Base-by-base conservation (phyloP, 2,888 invertebrate genomes). In the Phania funesta region DNA sequence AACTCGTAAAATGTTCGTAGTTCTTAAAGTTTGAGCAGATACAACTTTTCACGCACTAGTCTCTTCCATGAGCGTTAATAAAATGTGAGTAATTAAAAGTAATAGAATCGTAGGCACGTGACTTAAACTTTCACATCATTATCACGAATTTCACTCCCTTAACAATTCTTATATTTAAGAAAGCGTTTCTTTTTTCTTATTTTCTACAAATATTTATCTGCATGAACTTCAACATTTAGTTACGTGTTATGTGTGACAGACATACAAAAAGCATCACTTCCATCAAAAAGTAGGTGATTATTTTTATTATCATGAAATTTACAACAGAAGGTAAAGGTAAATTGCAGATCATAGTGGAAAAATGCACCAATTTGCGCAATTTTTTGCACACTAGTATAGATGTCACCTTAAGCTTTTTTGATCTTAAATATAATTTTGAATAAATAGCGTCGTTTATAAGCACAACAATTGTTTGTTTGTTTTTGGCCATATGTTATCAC, bases 171-270 rank as follows among this genome's bases (percentile, higher is more conserved):
- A 46, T 0, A n/a, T n/a, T 22, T 41, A 32, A 41, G 29, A 7
- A 76, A 18, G n/a, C 48, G 18, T 64, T 18, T 29, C n/a, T n/a
- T 46, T 41, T n/a, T 38, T 9, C 16, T 46, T 18, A 1, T 44
- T 29, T 64, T 64, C 24, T 22, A 18, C 48, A 74, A 77, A 64
- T 73, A 64, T 82, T 82, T 82, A 74, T 82, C 52, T 11, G 60
- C 81, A 80, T 83, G 84, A 85, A 85, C 84, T 83, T 80, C 71
- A 80, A 84, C 84, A 82, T 84, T 83, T 78, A 67, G 85, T 80
- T 84, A 84, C 84, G 84, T 85, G 85, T 84, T 84, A 82, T 86
- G 87, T 89, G 89, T 89, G 89, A 89, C 87, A 87, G 85, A 86
- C 86, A 87, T 87, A 86, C 84, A 86, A 86, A 58, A 64, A 65